Evolutionary conservation across 2,113 vertebrate species (phyloP).

Genomic region (Cromileptes altivelis): DNA sequence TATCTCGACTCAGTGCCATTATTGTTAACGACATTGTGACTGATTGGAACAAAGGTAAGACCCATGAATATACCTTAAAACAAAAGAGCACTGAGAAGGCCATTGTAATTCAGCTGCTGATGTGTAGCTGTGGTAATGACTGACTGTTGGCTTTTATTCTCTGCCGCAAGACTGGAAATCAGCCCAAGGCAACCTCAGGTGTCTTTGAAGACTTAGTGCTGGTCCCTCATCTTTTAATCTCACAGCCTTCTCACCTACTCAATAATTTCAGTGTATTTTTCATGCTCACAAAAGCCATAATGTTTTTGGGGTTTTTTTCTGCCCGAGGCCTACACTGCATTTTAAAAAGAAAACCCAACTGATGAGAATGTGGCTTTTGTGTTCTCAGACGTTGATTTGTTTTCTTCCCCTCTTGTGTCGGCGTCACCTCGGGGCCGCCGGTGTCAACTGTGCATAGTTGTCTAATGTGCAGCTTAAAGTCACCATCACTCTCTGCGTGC

Average conservation of each 20-base stretch:
- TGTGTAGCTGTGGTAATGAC: constrained; percentile 58
- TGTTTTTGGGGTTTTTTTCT: constrained; percentile 18
- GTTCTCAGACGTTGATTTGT: constrained; percentile 51
- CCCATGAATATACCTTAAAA: constrained; percentile 11
- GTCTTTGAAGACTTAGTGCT: constrained; percentile 64
- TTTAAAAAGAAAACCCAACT: constrained; percentile 55
- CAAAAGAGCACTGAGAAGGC: background rate
- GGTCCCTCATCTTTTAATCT: constrained; percentile 72
- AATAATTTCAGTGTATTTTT: constrained; percentile 63
- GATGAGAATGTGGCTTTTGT: constrained; percentile 57
- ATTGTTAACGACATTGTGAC: background rate
- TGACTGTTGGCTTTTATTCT: constrained; percentile 45
- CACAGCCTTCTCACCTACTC: constrained; percentile 60
- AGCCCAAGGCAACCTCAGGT: constrained; percentile 63
- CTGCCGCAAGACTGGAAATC: constrained; percentile 49
- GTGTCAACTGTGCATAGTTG: constrained; percentile 48
- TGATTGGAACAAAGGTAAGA: constrained; percentile 6
- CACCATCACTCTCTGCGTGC: constrained; percentile 57
- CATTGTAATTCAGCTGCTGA: constrained; percentile 58
- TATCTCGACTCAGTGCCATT: background rate
- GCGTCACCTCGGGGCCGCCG: constrained; percentile 51
- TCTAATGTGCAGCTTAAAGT: constrained; percentile 54
- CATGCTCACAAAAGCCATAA: constrained; percentile 51
- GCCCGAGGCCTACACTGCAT: constrained; percentile 51
- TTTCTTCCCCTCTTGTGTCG: constrained; percentile 29